Evolutionary conservation across 2,797 vertebrate genomes (phyloP).

Genomic region (Eulemur coronatus): DNA sequence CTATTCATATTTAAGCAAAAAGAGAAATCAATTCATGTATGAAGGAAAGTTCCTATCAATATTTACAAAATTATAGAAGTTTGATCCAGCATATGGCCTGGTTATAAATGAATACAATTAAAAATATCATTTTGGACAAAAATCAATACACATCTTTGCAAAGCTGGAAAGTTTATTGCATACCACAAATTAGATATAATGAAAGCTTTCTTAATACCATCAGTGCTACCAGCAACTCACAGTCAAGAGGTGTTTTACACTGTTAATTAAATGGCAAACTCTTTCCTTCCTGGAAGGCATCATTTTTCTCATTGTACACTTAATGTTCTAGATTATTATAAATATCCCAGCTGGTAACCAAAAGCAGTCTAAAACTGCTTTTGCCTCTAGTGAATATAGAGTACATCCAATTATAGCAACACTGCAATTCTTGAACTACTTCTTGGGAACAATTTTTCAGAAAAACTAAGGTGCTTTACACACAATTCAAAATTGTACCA

Average conservation of each 20-base stretch:
- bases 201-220: neutral
- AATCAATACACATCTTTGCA: neutral
- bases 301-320: neutral
- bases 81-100: neutral
- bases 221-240: neutral
- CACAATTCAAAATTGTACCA: slow-evolving; percentile 51
- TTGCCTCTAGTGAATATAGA: neutral
- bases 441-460: neutral
- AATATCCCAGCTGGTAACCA: slow-evolving; percentile 33
- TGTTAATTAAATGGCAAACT: slow-evolving; percentile 32
- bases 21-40: neutral
- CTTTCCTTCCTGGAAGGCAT: slow-evolving; percentile 22
- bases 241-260: neutral
- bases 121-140: neutral
- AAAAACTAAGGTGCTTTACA: slow-evolving; percentile 57
- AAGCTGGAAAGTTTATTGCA: neutral
- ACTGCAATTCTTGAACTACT: slow-evolving; percentile 18
- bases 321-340: slow-evolving; percentile 49
- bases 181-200: neutral
- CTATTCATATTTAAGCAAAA: neutral
- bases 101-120: slow-evolving; percentile 18
- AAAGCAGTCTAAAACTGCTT: slow-evolving; percentile 34
- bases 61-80: slow-evolving; percentile 31
- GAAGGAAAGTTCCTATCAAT: slow-evolving; percentile 38
- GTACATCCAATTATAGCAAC: neutral